A percentile compares a stretch with the other conserved stretches of the same genome.
phyloP scores from a whole-genome alignment of 1,140 invertebrate genomes.

The Scaptomyza pallida region DNA sequence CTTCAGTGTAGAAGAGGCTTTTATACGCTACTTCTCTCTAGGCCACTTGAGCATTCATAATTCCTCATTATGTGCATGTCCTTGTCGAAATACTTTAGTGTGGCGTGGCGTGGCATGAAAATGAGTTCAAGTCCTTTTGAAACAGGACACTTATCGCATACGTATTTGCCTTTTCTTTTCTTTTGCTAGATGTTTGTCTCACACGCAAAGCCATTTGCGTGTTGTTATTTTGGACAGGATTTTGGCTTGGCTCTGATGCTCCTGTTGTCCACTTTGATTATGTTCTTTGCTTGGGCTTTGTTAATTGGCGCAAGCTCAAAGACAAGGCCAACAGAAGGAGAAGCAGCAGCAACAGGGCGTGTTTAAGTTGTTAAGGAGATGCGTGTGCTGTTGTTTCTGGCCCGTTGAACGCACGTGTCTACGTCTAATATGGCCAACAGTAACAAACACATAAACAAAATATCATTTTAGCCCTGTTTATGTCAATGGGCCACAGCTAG shows the following conservation, averaged over 20 bases:
- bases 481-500: slow-evolving; percentile 8
- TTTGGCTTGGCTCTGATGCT: slow-evolving; percentile 8
- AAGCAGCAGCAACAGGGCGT: background rate
- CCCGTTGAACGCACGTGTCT: slow-evolving; percentile 21
- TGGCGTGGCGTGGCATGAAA: slow-evolving; percentile 12
- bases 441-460: slow-evolving; percentile 5
- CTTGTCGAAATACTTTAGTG: slow-evolving; percentile 27
- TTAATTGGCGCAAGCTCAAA: slow-evolving; percentile 55
- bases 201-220: slow-evolving; percentile 38
- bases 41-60: slow-evolving; percentile 62
- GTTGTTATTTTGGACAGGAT: background rate
- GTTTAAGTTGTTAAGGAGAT: background rate
- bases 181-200: slow-evolving; percentile 38
- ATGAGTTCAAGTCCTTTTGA: slow-evolving; percentile 7
- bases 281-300: slow-evolving; percentile 40
- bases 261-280: slow-evolving; percentile 32
- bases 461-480: slow-evolving; percentile 38
- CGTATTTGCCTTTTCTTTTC: slow-evolving; percentile 24
- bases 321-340: slow-evolving; percentile 1
- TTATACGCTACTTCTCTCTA: slow-evolving; percentile 29
- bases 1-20: background rate
- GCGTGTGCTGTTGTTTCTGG: slow-evolving; percentile 9
- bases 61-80: slow-evolving; percentile 60
- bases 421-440: slow-evolving; percentile 23
- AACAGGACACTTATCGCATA: slow-evolving; percentile 40